Conservation (phyloP, 2,797 vertebrate genomes). For the Schizopygopsis malacanthus region DNA sequence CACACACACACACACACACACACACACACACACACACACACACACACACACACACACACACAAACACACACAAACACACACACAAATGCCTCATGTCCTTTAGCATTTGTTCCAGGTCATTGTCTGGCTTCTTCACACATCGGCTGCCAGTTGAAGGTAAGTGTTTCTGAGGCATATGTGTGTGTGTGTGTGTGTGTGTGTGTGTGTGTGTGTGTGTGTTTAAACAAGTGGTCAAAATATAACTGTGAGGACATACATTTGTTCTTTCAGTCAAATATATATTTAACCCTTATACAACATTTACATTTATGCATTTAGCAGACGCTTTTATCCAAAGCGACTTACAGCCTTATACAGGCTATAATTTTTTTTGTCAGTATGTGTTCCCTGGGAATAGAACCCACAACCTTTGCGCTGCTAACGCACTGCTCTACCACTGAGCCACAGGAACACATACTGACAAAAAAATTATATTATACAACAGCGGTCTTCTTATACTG, state of each 20-base stretch:
- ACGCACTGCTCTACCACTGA: too few relatives aligned
- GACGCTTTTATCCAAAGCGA: too few relatives aligned
- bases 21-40: conserved; percentile 30
- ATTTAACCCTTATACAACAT: neutral
- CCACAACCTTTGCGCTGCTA: too few relatives aligned
- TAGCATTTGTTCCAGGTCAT: conserved; percentile 53
- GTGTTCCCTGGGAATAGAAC: too few relatives aligned
- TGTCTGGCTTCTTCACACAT: conserved; percentile 27
- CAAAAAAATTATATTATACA: neutral
- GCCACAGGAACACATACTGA: too few relatives aligned
- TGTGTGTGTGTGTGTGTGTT: neutral
- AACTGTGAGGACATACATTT: neutral
- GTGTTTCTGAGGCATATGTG: neutral
- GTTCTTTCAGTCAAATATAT: neutral
- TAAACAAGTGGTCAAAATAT: conserved; percentile 6
- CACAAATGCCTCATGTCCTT: conserved; percentile 50
- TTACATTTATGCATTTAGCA: too few relatives aligned
- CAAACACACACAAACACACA: conserved; percentile 9
- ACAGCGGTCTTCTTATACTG: neutral
- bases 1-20: conserved; percentile 35
- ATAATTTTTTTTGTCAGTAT: too few relatives aligned
- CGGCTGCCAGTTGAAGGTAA: conserved; percentile 1
- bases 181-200: neutral
- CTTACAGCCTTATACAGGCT: too few relatives aligned
- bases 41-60: conserved; percentile 30